phyloP scores from a whole-genome alignment of 2,113 vertebrate genomes.

The Solea senegalensis region DNA sequence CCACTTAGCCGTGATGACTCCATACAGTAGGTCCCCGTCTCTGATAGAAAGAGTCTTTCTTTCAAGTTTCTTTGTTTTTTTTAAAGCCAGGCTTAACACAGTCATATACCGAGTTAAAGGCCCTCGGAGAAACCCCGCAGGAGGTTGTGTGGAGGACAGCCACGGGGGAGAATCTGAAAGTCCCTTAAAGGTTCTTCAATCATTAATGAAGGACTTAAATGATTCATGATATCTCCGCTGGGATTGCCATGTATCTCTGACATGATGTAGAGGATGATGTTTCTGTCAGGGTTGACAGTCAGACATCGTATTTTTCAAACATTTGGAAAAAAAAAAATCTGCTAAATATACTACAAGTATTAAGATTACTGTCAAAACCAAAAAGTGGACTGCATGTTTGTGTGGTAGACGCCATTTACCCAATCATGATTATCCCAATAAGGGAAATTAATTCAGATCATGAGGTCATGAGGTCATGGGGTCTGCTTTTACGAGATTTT shows the following conservation, averaged over 20 bases:
- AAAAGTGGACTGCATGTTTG: too few relatives aligned
- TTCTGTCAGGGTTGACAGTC: too few relatives aligned
- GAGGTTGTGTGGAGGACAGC: constrained; percentile 20
- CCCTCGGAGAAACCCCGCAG: constrained; percentile 32
- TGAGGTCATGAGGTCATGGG: too few relatives aligned
- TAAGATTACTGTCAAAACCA: too few relatives aligned
- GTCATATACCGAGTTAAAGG: constrained; percentile 37
- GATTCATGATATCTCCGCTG: constrained; percentile 8
- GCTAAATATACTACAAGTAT: too few relatives aligned
- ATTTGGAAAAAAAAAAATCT: too few relatives aligned
- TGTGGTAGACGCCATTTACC: too few relatives aligned
- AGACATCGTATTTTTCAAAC: too few relatives aligned
- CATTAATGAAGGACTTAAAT: constrained; percentile 10
- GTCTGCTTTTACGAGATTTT: too few relatives aligned
- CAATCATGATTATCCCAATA: too few relatives aligned
- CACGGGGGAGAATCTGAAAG: not conserved
- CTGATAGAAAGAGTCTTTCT: constrained; percentile 3
- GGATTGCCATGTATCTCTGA: not conserved
- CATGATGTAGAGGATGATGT: not conserved
- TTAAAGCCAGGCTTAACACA: constrained; percentile 12
- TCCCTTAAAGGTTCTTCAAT: constrained; percentile 7
- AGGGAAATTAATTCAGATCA: too few relatives aligned
- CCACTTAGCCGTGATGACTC: constrained; percentile 29
- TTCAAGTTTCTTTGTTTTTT: constrained; percentile 24
- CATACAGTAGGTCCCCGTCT: not conserved